A percentile compares a stretch with the other conserved stretches of the same genome.
Conservation (phyloP, 2,113 vertebrate genomes). For the Eptatretus burgeri region DNA sequence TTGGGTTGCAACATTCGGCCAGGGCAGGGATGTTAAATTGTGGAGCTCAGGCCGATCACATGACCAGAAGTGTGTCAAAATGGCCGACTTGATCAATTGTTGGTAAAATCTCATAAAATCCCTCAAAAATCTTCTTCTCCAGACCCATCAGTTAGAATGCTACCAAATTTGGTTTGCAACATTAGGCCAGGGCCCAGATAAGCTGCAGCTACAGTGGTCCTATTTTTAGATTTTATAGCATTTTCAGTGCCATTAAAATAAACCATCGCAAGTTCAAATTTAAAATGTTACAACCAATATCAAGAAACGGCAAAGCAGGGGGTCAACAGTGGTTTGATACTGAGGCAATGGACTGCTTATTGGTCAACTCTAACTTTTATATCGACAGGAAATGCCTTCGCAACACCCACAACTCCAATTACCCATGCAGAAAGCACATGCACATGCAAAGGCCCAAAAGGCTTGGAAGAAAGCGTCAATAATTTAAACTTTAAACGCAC, state of each 20-base stretch:
- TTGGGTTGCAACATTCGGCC: too few species aligned
- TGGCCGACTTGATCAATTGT: too few species aligned
- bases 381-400: slow-evolving; percentile 4
- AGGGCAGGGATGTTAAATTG: too few species aligned
- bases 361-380: neutral
- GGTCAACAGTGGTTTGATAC: neutral
- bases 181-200: too few species aligned
- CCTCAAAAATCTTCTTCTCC: too few species aligned
- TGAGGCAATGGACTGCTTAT: neutral
- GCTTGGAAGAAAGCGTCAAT: neutral
- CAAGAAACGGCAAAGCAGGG: neutral
- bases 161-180: too few species aligned
- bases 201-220: too few species aligned
- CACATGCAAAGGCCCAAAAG: neutral
- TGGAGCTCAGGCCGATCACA: too few species aligned
- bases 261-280: neutral
- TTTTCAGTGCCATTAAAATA: neutral
- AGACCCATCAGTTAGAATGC: too few species aligned
- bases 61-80: too few species aligned
- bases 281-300: neutral
- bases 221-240: neutral
- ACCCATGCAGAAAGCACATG: neutral
- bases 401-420: neutral
- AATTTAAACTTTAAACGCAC: neutral
- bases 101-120: too few species aligned